Percentiles rank a stretch among this genome's conserved stretches.
Conservation (phyloP, 2,797 vertebrate species). For the Gymnocypris eckloni region DNA sequence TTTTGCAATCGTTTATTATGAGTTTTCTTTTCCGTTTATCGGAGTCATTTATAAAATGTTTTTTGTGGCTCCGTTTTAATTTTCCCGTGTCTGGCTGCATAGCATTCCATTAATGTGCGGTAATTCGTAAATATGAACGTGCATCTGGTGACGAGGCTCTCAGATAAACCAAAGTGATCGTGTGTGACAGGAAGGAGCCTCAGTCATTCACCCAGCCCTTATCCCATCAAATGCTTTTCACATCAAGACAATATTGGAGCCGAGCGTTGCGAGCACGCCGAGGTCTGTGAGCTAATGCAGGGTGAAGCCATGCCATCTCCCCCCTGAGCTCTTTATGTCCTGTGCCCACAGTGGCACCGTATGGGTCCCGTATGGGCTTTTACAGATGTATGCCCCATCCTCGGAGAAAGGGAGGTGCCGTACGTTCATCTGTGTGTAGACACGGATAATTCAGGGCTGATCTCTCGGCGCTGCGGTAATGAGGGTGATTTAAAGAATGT, state of each 20-base stretch:
- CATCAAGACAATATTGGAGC: conserved; percentile 61
- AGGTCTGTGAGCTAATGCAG: conserved; percentile 55
- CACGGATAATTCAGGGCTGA: conserved; percentile 71
- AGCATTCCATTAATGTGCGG: conserved; percentile 52
- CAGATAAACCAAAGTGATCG: conserved; percentile 60
- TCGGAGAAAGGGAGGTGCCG: conserved; percentile 2
- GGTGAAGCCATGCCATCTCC: conserved; percentile 53
- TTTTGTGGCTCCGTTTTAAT: conserved; percentile 22
- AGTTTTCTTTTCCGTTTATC: conserved; percentile 29
- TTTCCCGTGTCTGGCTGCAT: conserved; percentile 24
- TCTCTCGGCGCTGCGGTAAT: conserved; percentile 81
- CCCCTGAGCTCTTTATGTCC: conserved; percentile 37
- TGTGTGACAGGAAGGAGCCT: conserved; percentile 58
- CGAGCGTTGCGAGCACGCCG: conserved; percentile 14
- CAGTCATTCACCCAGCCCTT: conserved; percentile 64
- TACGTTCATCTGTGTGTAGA: conserved; percentile 36
- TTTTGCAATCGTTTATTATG: neutral
- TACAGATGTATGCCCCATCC: conserved; percentile 5
- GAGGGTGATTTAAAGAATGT: conserved; percentile 83
- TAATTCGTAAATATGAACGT: conserved; percentile 59
- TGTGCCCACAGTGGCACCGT: conserved; percentile 22
- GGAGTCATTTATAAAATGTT: conserved; percentile 31
- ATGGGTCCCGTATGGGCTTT: conserved; percentile 14
- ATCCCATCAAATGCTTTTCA: conserved; percentile 67
- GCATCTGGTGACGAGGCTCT: conserved; percentile 57